These are phyloP conservation scores for Zoanthus solanderi DNA, from an alignment of 92 coral and sea anemone genomes.

Conservation along the genomic window DNA sequence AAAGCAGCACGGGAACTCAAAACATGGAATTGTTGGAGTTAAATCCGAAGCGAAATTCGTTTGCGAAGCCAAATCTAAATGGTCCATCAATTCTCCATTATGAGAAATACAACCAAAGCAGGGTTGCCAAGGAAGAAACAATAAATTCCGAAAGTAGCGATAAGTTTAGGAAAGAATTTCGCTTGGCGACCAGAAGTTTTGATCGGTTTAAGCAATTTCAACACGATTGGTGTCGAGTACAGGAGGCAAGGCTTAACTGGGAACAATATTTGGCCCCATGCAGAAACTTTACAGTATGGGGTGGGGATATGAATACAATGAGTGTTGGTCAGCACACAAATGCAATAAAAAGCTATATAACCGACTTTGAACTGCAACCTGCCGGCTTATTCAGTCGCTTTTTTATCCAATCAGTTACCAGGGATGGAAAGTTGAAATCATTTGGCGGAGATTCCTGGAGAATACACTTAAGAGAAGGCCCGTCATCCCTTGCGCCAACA, in stretches of 20 bases:
- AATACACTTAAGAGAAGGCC: slow-evolving; percentile 69
- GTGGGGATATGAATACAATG: slow-evolving; percentile 8
- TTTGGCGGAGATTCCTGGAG: slow-evolving; percentile 96
- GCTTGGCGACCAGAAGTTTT: neutral
- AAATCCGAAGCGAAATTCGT: neutral
- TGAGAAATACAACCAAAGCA: neutral
- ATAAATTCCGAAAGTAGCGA: neutral
- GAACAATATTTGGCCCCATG: slow-evolving; percentile 76
- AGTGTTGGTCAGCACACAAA: slow-evolving; percentile 49
- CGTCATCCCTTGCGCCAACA: slow-evolving; percentile 75
- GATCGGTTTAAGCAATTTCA: slow-evolving; percentile 45
- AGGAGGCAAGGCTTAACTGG: slow-evolving; percentile 81
- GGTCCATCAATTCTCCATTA: neutral
- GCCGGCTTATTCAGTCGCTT: slow-evolving; percentile 86
- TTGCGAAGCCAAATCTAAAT: neutral
- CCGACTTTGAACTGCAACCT: slow-evolving; percentile 71
- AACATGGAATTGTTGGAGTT: neutral
- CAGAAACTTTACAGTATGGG: slow-evolving; percentile 73
- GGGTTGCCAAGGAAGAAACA: neutral
- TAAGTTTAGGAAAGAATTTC: neutral
- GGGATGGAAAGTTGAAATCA: slow-evolving; percentile 55
- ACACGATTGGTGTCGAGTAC: slow-evolving; percentile 86
- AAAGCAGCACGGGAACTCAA: neutral
- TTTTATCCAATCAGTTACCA: slow-evolving; percentile 72
- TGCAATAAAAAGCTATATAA: slow-evolving; percentile 70